These are phyloP conservation scores for Cremastinae sp. DNA, from an alignment of 2,888 invertebrate genomes.

Conservation along the genomic window DNA sequence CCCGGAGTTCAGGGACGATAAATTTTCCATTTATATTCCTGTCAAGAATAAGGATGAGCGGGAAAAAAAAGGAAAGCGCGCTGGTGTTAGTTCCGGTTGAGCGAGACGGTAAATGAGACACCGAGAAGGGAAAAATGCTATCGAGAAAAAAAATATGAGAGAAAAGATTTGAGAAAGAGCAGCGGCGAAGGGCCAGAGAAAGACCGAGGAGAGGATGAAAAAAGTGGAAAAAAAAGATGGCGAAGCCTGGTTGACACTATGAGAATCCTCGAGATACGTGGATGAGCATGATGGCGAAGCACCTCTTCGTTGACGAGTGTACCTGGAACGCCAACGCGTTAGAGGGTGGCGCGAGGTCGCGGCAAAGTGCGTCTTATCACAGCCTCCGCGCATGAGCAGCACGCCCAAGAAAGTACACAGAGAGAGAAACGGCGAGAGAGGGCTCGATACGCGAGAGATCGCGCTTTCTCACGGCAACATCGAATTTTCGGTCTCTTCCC, in stretches of 20 bases:
- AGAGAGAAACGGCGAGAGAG: not conserved
- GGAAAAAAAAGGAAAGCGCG: slow-evolving; percentile 44
- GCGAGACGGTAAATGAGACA: not conserved
- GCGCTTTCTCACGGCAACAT: slow-evolving; percentile 17
- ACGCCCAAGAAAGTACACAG: slow-evolving; percentile 54
- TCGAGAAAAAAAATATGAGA: slow-evolving; percentile 8
- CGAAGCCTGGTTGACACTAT: slow-evolving; percentile 12
- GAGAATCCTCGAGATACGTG: slow-evolving; percentile 37
- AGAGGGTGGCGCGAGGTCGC: slow-evolving; percentile 49
- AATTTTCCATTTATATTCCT: slow-evolving; percentile 74
- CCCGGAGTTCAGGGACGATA: slow-evolving; percentile 65
- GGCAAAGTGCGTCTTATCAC: slow-evolving; percentile 54
- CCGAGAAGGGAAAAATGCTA: not conserved
- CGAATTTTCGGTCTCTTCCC: slow-evolving; percentile 27
- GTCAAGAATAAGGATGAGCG: slow-evolving; percentile 59
- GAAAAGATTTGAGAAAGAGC: not conserved
- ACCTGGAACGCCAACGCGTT: slow-evolving; percentile 49
- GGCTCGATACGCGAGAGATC: slow-evolving; percentile 44
- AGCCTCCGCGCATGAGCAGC: slow-evolving; percentile 57
- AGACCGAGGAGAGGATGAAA: too few species aligned
- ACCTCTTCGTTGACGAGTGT: slow-evolving; percentile 32
- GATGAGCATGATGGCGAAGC: slow-evolving; percentile 33
- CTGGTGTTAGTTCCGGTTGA: slow-evolving; percentile 44
- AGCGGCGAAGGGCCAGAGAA: too few species aligned
- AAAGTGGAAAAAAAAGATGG: not conserved